Base-by-base conservation (phyloP, 2,797 vertebrate genomes). In the Steatocranus sp. region DNA sequence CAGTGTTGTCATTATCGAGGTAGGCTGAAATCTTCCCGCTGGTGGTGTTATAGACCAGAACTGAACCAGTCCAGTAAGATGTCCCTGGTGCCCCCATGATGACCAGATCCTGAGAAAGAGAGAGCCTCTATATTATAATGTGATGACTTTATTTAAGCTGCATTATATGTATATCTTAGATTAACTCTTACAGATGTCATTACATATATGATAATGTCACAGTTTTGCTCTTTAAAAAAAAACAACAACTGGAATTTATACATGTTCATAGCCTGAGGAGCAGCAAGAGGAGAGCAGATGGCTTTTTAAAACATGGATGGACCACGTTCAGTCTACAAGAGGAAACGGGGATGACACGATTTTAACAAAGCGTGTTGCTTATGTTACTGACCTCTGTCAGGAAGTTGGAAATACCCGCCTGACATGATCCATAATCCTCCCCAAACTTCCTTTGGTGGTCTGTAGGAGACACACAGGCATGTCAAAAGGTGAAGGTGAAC, bases 81-180 rank as follows among this genome's bases (percentile, higher is more conserved):
- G 97, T 97, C 88, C 98, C 98, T 1, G 99, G 99, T 25, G 98
- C 98, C 78, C 98, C 99, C 96, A 99, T 97, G 88, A 99, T 96
- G 89, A 99, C 97, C 93, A 98, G 95, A 88, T 98, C 97, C 99
- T 99, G 84, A 54, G 14, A 80, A 6, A 58, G 1, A 75, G 3
- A 18, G 1, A 46, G 20, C 2, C 14, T 48, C 4, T 76, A 15
- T 53, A 25, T 56, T 43, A 53, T 27, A 8, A 43, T 70, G 10
- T 70, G 41, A 70, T 1, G 2, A 9, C 1, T 66, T 46, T 18
- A 66, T 23, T 66, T 38, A 66, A 66, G 9, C 4, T 41, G 2
- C n/a, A 3, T 20, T 11, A n/a, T 36, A 11, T n/a, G 5, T 41
- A 8, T 38, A 46, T 73, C n/a, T 36, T 61, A 34, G 9, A 30